Evolutionary conservation across 2,888 invertebrate species (phyloP), one percentile per base, ranked within the genome.

Genomic region (Torymus auratus): DNA sequence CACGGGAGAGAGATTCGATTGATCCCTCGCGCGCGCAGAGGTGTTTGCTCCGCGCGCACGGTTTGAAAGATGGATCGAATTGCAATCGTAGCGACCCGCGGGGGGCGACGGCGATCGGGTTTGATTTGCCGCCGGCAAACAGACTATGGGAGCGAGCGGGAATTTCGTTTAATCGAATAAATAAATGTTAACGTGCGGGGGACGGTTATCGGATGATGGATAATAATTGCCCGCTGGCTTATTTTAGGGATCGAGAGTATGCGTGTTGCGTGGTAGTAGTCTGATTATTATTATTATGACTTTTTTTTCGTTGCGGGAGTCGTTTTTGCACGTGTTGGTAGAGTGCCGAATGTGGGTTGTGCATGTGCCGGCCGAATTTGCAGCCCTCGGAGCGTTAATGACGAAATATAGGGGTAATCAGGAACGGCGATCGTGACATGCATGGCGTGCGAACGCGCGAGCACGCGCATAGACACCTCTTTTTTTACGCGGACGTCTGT

Each of bases 121-220:
- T 73, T 56, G 50, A 79, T 75, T 74, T 74, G 70, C 64, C 58
- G 56, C 2, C 64, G 64, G 52, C 64, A 80, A 80, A 80, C 56
- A 64, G 20, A 60, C 41, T 2, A 28, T 28, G 2, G 17, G 14
- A 52, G 17, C 0, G 11, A 61, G 61, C 61, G 20, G 41, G 72
- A 28, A 56, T 76, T 61, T 65, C 56, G 52, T 71, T 80, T 72
- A 52, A 71, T 71, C 65, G 65, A 78, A 78, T 58, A 65, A 71
- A 78, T 78, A 78, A 78, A 78, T 65, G 65, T 28, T 60, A 52
- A 71, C 50, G 56, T 52, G 7, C 2, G 41, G 53, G 64, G 28
- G 28, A 2, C 28, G 7, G 28, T 28, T 23, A 15, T 28, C 12
- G 56, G 11, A 28, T 69, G 52, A 28, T 28, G 28, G 28, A 72